phyloP scores from a whole-genome alignment of 23 tunicate species.

The Ciona savignyi region DNA sequence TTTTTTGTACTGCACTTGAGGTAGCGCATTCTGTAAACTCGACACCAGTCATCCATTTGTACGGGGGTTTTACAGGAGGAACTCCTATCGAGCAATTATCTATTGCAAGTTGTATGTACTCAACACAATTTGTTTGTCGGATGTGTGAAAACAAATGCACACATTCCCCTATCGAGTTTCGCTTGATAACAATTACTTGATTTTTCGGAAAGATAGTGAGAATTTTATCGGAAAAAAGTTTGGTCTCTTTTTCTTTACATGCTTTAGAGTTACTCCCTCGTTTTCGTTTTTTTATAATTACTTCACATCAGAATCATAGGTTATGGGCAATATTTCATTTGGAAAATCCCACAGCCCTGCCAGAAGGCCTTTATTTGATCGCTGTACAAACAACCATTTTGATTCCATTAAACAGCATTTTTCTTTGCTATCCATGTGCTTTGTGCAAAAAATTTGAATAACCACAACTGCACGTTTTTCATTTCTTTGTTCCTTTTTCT shows the following conservation, averaged over 20 bases:
- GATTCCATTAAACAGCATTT: neutral
- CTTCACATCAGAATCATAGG: neutral
- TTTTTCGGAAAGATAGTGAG: neutral
- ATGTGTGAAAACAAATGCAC: slow-evolving; percentile 74
- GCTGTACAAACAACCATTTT: slow-evolving; percentile 28
- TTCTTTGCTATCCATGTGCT: neutral
- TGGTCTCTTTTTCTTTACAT: neutral
- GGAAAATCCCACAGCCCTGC: slow-evolving; percentile 91
- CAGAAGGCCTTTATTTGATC: slow-evolving; percentile 60
- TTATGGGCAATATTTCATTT: slow-evolving; percentile 1
- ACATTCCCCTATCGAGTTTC: slow-evolving; percentile 19
- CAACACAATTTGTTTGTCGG: slow-evolving; percentile 44
- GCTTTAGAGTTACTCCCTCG: neutral
- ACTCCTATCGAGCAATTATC: neutral
- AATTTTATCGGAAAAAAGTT: neutral
- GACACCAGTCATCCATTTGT: slow-evolving; percentile 20
- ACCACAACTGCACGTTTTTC: slow-evolving; percentile 30
- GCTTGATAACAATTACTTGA: neutral
- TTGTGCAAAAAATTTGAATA: slow-evolving; percentile 14
- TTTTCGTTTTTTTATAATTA: neutral
- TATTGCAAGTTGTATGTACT: slow-evolving; percentile 3
- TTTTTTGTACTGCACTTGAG: slow-evolving; percentile 38
- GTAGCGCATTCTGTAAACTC: slow-evolving; percentile 34
- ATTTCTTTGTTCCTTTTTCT: slow-evolving; percentile 39
- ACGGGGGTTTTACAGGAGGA: neutral